Conservation (phyloP, 2,797 vertebrate species). For the Valencia hispanica region DNA sequence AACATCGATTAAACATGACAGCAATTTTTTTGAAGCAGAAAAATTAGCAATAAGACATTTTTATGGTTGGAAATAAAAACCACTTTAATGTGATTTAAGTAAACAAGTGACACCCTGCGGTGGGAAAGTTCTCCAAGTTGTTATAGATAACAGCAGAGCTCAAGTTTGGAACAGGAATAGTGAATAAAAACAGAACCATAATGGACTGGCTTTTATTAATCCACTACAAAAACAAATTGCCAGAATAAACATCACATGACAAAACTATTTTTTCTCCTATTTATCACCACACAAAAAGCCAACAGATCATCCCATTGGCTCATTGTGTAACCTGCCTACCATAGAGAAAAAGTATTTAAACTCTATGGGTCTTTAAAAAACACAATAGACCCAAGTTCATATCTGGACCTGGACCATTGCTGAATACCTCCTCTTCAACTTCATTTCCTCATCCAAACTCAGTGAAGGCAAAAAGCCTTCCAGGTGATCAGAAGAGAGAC, state of each 20-base stretch:
- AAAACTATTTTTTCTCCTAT: neutral
- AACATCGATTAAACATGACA: neutral
- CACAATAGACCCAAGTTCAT: neutral
- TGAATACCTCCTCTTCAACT: neutral
- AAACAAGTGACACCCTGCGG: neutral
- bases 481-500: neutral
- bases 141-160: neutral
- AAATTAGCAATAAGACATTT: neutral
- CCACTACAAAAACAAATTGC: neutral
- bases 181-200: neutral
- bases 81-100: neutral
- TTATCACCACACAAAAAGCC: neutral
- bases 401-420: conserved; percentile 1
- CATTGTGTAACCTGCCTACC: neutral
- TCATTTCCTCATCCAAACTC: neutral
- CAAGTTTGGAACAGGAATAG: neutral
- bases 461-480: neutral
- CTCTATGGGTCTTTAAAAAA: conserved; percentile 7
- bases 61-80: neutral
- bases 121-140: neutral
- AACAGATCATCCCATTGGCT: conserved; percentile 11
- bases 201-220: neutral
- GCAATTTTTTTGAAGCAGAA: neutral
- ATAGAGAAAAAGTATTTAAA: neutral
- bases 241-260: conserved; percentile 8